Conservation (phyloP, 2,113 vertebrate genomes). For the Mirounga angustirostris region DNA sequence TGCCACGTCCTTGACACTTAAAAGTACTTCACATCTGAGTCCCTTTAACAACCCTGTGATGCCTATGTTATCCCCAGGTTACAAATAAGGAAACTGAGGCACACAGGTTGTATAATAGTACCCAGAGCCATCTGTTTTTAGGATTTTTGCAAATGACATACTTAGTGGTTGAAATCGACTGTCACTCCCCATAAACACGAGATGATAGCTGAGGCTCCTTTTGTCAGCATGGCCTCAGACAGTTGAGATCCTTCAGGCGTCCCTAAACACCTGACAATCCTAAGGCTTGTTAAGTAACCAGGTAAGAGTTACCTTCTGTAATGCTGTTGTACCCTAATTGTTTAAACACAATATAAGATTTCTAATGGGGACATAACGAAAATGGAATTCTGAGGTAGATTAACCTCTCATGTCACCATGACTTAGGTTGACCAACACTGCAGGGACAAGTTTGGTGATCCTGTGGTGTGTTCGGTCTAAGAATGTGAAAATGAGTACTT, state of each 20-base stretch:
- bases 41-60: background rate
- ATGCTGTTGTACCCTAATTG: background rate
- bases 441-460: background rate
- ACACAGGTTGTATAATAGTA: background rate
- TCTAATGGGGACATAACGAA: background rate
- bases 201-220: background rate
- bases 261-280: background rate
- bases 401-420: background rate
- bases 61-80: background rate
- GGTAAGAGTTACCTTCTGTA: background rate
- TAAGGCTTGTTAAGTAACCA: background rate
- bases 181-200: rapidly evolving
- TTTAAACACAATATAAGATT: background rate
- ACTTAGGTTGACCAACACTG: background rate
- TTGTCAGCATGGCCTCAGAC: background rate
- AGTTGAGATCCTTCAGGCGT: background rate
- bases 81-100: background rate
- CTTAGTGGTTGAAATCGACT: background rate
- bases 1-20: background rate
- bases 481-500: background rate
- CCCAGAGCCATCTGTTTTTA: no score
- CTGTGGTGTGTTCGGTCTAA: background rate
- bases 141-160: background rate
- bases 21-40: background rate
- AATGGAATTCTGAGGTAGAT: background rate